phyloP scores from a whole-genome alignment of 2,113 vertebrate genomes.

The Pollimyrus isidori region DNA sequence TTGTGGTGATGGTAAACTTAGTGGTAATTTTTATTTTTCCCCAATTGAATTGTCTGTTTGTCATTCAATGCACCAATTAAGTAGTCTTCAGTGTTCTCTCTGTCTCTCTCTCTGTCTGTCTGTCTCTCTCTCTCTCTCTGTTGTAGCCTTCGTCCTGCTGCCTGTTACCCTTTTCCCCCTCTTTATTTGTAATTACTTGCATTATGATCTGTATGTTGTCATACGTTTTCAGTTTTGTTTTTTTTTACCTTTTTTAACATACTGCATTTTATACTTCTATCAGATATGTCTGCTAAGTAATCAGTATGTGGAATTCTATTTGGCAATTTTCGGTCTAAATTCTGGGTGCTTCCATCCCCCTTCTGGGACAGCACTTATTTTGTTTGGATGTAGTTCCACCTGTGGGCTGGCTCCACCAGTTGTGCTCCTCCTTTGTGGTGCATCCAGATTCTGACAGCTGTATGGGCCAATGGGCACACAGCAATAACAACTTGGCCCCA shows the following conservation, averaged over 20 bases:
- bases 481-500: background rate
- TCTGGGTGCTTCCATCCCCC: background rate
- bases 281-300: constrained; percentile 74
- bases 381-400: background rate
- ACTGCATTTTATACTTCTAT: constrained; percentile 67
- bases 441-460: background rate
- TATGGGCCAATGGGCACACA: background rate
- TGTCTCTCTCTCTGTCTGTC: constrained; percentile 76
- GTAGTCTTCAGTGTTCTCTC: constrained; percentile 75
- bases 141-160: constrained; percentile 97
- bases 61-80: constrained; percentile 97
- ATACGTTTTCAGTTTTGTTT: constrained; percentile 62
- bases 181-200: constrained; percentile 40
- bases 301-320: constrained; percentile 14
- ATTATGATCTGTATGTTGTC: constrained; percentile 41
- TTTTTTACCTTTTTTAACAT: constrained; percentile 43
- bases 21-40: constrained; percentile 99
- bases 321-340: background rate
- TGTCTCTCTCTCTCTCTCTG: constrained; percentile 70
- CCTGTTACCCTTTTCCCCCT: constrained; percentile 86
- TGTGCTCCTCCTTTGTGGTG: background rate
- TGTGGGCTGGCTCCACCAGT: background rate
- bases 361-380: background rate
- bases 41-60: constrained; percentile 88
- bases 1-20: constrained; percentile 99